phyloP scores from a whole-genome alignment of 2,113 vertebrate genomes.

The Polypterus senegalus region DNA sequence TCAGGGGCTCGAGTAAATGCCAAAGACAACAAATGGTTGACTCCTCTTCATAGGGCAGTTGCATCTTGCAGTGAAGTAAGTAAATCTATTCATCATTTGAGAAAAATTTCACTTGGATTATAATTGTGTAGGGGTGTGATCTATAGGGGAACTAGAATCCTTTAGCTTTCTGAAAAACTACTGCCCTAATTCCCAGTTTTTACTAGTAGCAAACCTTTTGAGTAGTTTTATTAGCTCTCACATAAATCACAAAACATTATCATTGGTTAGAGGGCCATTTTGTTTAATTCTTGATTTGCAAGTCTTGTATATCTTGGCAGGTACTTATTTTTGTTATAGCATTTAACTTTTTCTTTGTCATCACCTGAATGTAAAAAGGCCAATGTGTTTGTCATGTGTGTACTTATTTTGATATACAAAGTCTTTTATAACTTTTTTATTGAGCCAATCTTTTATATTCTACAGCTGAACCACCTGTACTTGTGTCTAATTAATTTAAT shows the following conservation, averaged over 20 bases:
- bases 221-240: background rate
- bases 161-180: background rate
- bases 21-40: slow-evolving; percentile 99
- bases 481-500: too few relatives aligned
- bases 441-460: too few relatives aligned
- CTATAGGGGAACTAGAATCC: background rate
- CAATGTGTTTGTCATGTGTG: too few relatives aligned
- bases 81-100: slow-evolving; percentile 9
- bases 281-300: too few relatives aligned
- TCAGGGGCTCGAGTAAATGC: slow-evolving; percentile 98
- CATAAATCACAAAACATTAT: background rate
- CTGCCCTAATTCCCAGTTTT: background rate
- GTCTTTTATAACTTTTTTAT: too few relatives aligned
- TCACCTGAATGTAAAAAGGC: too few relatives aligned
- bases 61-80: slow-evolving; percentile 96
- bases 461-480: too few relatives aligned
- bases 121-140: background rate
- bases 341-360: too few relatives aligned
- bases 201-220: background rate
- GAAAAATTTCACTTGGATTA: background rate
- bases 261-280: too few relatives aligned
- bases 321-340: too few relatives aligned
- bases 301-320: too few relatives aligned
- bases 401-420: too few relatives aligned
- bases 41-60: slow-evolving; percentile 94